Percentiles rank a stretch among this genome's conserved stretches.
These are phyloP conservation scores for Ruditapes philippinarum DNA, from an alignment of 1,140 invertebrate genomes.

Conservation along the genomic window DNA sequence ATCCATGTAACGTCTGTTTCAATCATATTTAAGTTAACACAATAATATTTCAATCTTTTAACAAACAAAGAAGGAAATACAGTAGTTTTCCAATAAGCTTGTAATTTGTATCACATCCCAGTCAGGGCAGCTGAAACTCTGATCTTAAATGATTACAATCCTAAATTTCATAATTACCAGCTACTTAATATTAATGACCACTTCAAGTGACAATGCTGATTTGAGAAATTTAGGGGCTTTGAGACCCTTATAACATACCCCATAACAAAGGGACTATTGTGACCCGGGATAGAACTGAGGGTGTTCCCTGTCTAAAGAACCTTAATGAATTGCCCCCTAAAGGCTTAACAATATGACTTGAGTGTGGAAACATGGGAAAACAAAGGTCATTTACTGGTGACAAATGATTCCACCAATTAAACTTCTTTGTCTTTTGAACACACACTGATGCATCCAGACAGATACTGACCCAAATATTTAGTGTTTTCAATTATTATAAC, in stretches of 20 bases:
- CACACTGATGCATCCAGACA: too few relatives aligned
- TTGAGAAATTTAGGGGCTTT: constrained; percentile 6
- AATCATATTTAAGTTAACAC: too few relatives aligned
- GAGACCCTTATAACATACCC: neutral
- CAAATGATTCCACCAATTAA: constrained; percentile 11
- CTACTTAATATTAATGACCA: constrained; percentile 35
- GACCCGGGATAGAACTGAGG: neutral
- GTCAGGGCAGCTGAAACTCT: neutral
- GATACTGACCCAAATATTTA: too few relatives aligned
- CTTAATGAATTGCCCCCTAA: constrained; percentile 17
- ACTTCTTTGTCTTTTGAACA: neutral
- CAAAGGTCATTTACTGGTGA: neutral
- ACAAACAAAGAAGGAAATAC: too few relatives aligned
- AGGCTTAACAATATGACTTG: neutral
- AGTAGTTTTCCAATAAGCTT: neutral
- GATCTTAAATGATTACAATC: neutral
- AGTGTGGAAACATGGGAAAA: neutral
- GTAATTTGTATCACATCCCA: neutral
- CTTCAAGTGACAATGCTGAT: constrained; percentile 3
- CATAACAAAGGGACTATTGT: constrained; percentile 10
- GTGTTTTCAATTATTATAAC: too few relatives aligned
- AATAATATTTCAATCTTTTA: too few relatives aligned
- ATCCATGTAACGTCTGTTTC: too few relatives aligned
- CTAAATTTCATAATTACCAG: constrained; percentile 33
- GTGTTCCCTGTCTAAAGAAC: neutral